Evolutionary conservation across 1,140 invertebrate species (phyloP).

Genomic region (Lepidurus apus): DNA sequence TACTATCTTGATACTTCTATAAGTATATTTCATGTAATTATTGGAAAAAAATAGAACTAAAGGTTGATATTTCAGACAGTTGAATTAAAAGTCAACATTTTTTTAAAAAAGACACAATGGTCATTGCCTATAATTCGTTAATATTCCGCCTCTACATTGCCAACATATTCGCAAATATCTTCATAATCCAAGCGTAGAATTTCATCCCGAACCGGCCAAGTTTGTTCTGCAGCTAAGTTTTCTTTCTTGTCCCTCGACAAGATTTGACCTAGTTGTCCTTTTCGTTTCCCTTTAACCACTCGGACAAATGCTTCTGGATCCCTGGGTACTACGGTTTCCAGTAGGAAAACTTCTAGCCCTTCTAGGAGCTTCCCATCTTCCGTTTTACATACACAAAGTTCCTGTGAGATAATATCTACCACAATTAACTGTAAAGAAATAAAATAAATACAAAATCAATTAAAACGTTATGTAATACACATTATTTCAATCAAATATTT

Average conservation of each 20-base stretch:
- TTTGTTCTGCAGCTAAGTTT: slow-evolving; percentile 32
- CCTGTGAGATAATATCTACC: slow-evolving; percentile 42
- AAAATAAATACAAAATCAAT: neutral
- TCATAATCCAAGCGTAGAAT: slow-evolving; percentile 34
- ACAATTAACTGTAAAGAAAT: slow-evolving; percentile 42
- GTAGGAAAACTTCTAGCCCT: slow-evolving; percentile 40
- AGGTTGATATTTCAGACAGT: too few relatives aligned
- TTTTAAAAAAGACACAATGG: neutral
- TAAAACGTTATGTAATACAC: neutral
- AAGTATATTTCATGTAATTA: too few relatives aligned
- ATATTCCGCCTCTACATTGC: slow-evolving; percentile 28
- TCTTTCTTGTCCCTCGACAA: slow-evolving; percentile 32
- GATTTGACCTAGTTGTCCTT: slow-evolving; percentile 42
- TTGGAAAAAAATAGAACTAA: too few relatives aligned
- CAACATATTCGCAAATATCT: slow-evolving; percentile 34
- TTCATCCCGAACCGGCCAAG: slow-evolving; percentile 34
- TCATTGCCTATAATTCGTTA: neutral
- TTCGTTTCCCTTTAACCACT: slow-evolving; percentile 44
- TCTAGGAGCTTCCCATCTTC: slow-evolving; percentile 45
- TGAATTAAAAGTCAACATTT: neutral
- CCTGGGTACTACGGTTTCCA: slow-evolving; percentile 49
- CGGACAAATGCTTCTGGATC: slow-evolving; percentile 41
- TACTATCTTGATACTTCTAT: too few relatives aligned
- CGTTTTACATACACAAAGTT: slow-evolving; percentile 45
- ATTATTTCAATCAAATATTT: neutral